phyloP scores from a whole-genome alignment of 2,888 invertebrate genomes.

The Drosophila meridionalis region DNA sequence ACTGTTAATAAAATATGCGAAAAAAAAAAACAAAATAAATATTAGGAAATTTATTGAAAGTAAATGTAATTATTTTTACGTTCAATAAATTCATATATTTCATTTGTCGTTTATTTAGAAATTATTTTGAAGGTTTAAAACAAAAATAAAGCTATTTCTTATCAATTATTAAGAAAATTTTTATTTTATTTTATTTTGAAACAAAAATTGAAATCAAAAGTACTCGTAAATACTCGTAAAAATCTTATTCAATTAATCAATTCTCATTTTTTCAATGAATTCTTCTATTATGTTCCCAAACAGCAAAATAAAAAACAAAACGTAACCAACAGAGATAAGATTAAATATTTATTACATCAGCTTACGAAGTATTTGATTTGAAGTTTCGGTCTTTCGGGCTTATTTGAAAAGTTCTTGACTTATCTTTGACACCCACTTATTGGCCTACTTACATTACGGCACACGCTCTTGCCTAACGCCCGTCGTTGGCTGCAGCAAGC shows the following conservation, averaged over 20 bases:
- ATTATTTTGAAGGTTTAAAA: too few species aligned
- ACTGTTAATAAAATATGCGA: background rate
- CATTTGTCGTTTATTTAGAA: too few species aligned
- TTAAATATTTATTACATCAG: constrained; percentile 1
- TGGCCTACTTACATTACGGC: constrained; percentile 3
- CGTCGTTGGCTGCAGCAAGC: constrained; percentile 5
- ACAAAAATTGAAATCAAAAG: too few species aligned
- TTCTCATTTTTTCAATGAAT: background rate
- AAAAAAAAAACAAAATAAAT: background rate
- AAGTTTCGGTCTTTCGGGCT: constrained; percentile 1
- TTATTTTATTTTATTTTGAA: too few species aligned
- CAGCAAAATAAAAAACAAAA: background rate
- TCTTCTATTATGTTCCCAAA: background rate
- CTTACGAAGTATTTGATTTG: constrained; percentile 1
- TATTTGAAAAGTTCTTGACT: background rate
- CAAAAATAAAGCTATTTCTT: too few species aligned
- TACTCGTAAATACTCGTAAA: too few species aligned
- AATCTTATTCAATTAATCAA: too few species aligned
- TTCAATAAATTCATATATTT: too few species aligned
- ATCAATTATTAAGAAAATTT: too few species aligned
- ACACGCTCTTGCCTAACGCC: constrained; percentile 7
- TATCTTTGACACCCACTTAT: constrained; percentile 25
- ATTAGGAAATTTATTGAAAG: background rate
- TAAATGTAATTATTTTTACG: background rate
- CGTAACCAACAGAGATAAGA: background rate